Base-by-base conservation (phyloP, 2,113 vertebrate genomes). In the Rynchops niger region DNA sequence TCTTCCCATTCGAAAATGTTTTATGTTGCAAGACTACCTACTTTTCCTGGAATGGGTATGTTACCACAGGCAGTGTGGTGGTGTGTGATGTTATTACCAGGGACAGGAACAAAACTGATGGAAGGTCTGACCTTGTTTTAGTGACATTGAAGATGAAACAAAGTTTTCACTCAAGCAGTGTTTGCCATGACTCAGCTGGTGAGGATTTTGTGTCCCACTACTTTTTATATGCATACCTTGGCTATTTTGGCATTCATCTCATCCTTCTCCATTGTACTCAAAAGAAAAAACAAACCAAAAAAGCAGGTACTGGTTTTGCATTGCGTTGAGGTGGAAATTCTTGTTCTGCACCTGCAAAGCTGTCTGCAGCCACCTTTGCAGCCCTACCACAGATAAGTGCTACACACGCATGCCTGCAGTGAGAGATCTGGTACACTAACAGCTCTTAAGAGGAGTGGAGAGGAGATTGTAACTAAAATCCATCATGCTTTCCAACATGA, bases 321-420 rank as follows among this genome's bases (percentile, higher is more conserved):
- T 55, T 32, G 25, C 43, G 42, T 16, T n/a, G 45, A 87, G 29
- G 55, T 70, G 71, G 69, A 67, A 34, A 43, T 53, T 81, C 67
- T 73, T 63, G 29, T 14, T 82, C 38, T 38, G 32, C 47, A 90
- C n/a, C 30, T 87, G 58, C 34, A 70, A 45, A 85, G 53, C 6
- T 63, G 15, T 27, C 62, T 66, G 30, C 45, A 90, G 42, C 7
- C 78, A 93, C 50, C 62, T 58, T 45, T 27, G 47, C 23, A 80
- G 8, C n/a, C 34, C 8, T 9, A 3, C 12, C 20, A 27, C 11
- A 65, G 15, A 45, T 12, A 25, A 0, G 5, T 0, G 0, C n/a
- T 85, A 22, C 1, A 45, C 23, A 15, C 3, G 13, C 2, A 10
- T 7, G 9, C 45, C 52, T 52, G 34, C 8, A 49, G 22, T 32